phyloP scores from a whole-genome alignment of 2,797 vertebrate genomes.

The Leuciscus waleckii region DNA sequence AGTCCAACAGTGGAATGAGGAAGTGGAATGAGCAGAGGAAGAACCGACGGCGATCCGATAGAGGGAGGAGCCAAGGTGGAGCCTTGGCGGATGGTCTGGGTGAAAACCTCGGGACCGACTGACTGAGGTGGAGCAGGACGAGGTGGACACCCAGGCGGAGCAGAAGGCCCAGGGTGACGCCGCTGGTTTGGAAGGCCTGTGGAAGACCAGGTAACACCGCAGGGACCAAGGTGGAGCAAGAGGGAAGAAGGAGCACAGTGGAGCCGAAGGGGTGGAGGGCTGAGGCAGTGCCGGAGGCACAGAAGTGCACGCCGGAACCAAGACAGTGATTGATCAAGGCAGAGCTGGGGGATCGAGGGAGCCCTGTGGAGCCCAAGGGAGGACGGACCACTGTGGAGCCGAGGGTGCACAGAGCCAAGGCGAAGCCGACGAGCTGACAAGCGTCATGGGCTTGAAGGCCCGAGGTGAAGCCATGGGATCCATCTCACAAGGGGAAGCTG shows the following conservation, averaged over 20 bases:
- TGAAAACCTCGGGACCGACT: background rate
- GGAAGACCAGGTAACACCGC: background rate
- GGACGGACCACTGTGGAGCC: background rate
- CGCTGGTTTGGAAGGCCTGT: background rate
- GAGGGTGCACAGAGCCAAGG: background rate
- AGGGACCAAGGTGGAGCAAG: background rate
- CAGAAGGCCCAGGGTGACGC: background rate
- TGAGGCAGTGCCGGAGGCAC: background rate
- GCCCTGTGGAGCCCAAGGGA: background rate
- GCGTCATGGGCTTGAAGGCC: background rate
- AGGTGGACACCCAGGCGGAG: background rate
- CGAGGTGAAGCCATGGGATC: no score
- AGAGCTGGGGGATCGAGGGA: background rate
- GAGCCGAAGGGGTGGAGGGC: background rate
- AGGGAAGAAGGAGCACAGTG: background rate
- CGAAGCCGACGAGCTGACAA: background rate
- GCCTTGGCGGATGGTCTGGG: background rate
- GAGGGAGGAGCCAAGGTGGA: background rate
- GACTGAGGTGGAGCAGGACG: background rate
- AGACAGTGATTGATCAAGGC: background rate
- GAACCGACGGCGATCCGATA: no score
- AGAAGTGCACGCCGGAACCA: background rate
- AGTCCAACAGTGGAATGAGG: background rate
- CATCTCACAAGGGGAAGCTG: background rate
- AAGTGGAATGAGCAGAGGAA: no score